Conservation (phyloP, 2,113 vertebrate genomes). For the Halcyon malimbica region DNA sequence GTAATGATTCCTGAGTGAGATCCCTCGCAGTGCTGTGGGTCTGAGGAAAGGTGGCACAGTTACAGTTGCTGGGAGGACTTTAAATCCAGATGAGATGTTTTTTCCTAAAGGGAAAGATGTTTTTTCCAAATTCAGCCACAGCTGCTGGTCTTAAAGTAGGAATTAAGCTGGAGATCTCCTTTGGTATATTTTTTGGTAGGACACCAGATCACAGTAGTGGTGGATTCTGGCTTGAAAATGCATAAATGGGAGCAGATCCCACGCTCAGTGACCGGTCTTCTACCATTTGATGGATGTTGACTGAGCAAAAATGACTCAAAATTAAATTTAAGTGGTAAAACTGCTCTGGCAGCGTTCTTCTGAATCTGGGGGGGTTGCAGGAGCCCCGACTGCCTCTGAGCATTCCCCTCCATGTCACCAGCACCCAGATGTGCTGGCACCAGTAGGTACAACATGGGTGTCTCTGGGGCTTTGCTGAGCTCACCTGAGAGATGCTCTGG, state of each 20-base stretch:
- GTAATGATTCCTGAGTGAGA: rapidly evolving
- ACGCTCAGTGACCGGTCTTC: neutral
- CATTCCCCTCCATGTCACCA: rapidly evolving
- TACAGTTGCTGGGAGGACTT: neutral
- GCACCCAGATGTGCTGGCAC: neutral
- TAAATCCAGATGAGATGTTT: neutral
- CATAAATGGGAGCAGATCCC: neutral
- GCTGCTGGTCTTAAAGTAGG: neutral
- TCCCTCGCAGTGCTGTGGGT: neutral
- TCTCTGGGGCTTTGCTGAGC: neutral
- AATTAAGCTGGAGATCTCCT: neutral
- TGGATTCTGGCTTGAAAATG: neutral
- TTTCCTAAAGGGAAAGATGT: neutral
- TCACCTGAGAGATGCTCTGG: neutral
- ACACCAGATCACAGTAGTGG: neutral
- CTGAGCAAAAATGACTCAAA: neutral
- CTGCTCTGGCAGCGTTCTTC: neutral
- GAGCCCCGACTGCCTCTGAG: neutral
- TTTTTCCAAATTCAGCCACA: neutral
- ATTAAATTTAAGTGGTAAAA: neutral
- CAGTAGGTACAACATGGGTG: neutral
- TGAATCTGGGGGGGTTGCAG: neutral
- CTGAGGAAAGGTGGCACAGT: neutral
- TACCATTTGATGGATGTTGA: neutral
- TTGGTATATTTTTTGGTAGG: neutral